phyloP scores from a whole-genome alignment of 2,888 invertebrate species.

The Scelioninae gen. 1 region DNA sequence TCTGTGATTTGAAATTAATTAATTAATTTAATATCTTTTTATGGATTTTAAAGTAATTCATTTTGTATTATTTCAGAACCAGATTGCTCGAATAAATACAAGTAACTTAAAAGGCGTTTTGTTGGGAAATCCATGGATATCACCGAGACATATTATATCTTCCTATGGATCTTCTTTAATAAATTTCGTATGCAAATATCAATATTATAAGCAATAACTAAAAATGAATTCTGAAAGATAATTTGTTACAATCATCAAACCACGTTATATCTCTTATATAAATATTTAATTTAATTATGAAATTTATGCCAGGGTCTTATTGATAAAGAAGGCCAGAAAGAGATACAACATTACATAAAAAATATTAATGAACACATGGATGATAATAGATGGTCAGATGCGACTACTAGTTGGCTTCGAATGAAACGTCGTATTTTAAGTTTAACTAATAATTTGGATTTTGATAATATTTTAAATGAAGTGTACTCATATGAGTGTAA shows the following conservation, averaged over 20 bases:
- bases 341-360: not conserved
- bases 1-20: too few species aligned
- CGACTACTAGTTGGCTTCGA: constrained; percentile 26
- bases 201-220: too few species aligned
- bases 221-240: too few species aligned
- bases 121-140: constrained; percentile 43
- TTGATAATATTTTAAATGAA: constrained; percentile 26
- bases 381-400: constrained; percentile 1
- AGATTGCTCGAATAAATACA: not conserved
- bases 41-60: too few species aligned
- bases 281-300: not conserved
- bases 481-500: constrained; percentile 27
- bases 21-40: too few species aligned
- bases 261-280: not conserved
- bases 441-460: constrained; percentile 24
- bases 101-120: constrained; percentile 46
- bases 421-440: constrained; percentile 23
- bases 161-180: constrained; percentile 23
- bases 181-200: constrained; percentile 16
- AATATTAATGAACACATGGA: not conserved
- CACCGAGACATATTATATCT: constrained; percentile 11
- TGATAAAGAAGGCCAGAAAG: constrained; percentile 14
- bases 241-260: not conserved
- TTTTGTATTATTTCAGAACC: not conserved
- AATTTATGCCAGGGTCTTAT: constrained; percentile 35